phyloP scores from a whole-genome alignment of 2,797 vertebrate species.

The Chelmon rostratus region DNA sequence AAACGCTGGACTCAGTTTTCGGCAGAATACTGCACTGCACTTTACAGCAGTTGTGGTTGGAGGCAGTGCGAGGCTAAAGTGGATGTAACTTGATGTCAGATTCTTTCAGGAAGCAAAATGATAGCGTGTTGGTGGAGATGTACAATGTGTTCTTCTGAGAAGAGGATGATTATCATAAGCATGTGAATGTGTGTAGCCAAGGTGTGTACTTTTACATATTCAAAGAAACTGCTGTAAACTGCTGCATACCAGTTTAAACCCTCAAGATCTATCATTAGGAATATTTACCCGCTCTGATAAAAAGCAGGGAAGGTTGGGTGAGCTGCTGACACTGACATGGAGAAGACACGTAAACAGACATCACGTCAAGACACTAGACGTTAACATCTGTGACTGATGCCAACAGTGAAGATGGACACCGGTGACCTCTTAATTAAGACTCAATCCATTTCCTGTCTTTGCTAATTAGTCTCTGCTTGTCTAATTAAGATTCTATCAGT shows the following conservation, averaged over 20 bases:
- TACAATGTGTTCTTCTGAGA: conserved; percentile 14
- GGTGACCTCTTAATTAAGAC: conserved; percentile 75
- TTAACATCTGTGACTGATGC: conserved; percentile 48
- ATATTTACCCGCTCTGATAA: not conserved
- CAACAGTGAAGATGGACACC: conserved; percentile 49
- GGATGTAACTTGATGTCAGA: conserved; percentile 33
- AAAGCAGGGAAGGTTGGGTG: not conserved
- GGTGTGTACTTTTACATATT: conserved; percentile 28
- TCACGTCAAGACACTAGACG: conserved; percentile 16
- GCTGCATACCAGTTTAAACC: not conserved
- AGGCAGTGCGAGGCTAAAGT: not conserved
- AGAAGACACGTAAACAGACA: conserved; percentile 24
- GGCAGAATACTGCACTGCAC: not conserved
- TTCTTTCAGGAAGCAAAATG: conserved; percentile 9
- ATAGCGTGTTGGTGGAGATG: conserved; percentile 10
- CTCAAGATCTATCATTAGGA: not conserved
- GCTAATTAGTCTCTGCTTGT: conserved; percentile 74
- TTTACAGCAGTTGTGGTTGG: not conserved
- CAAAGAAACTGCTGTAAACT: conserved; percentile 11
- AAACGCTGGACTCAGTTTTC: not conserved
- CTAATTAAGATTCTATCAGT: conserved; percentile 75
- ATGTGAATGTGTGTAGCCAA: conserved; percentile 8
- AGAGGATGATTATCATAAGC: conserved; percentile 40
- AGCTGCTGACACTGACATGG: not conserved
- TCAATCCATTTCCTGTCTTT: conserved; percentile 63